Evolutionary conservation across 2,888 invertebrate species (phyloP).

Genomic region (Acronicta alni): DNA sequence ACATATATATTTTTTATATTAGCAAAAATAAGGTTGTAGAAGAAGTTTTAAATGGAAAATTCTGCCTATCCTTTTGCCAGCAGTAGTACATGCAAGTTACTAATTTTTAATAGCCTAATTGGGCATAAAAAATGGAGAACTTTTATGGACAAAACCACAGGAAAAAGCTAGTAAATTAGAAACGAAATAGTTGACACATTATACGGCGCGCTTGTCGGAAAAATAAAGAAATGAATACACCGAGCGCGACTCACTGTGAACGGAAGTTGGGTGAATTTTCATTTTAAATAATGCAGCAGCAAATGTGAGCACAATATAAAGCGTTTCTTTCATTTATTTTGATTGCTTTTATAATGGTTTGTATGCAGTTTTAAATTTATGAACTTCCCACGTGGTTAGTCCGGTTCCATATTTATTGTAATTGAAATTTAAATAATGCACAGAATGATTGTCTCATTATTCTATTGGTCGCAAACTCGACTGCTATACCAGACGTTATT

Average conservation of each 20-base stretch:
- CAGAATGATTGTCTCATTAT: no score
- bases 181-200: background rate
- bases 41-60: no score
- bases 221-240: constrained; percentile 1
- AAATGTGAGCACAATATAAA: background rate
- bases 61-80: no score
- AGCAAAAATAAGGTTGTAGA: no score
- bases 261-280: background rate
- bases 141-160: background rate
- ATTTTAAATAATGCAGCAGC: background rate
- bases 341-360: background rate
- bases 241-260: background rate
- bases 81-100: no score
- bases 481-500: no score
- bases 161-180: background rate
- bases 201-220: background rate
- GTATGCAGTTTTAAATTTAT: background rate
- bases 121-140: constrained; percentile 8
- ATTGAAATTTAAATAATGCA: no score
- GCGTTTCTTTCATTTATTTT: background rate
- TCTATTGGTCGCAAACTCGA: no score
- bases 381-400: background rate
- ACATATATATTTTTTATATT: no score
- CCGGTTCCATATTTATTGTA: no score
- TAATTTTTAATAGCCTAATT: no score